phyloP scores from a whole-genome alignment of 2,113 vertebrate genomes.

The Actinemys pallida region DNA sequence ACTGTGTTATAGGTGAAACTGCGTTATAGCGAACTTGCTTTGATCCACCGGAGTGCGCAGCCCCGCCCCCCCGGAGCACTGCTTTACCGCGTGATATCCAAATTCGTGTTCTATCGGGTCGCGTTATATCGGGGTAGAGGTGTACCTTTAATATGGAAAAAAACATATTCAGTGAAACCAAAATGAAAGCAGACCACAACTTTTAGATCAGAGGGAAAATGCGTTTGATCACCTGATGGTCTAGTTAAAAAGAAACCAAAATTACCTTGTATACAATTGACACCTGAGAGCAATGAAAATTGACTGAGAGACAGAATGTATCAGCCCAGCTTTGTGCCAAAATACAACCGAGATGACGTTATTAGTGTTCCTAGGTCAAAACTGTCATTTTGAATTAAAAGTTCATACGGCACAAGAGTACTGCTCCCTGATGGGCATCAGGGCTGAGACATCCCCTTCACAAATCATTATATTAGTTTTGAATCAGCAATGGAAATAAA shows the following conservation, averaged over 20 bases:
- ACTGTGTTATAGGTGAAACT: too few relatives aligned
- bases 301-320: neutral
- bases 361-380: slow-evolving; percentile 38
- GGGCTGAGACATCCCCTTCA: slow-evolving; percentile 63
- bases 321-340: slow-evolving; percentile 13
- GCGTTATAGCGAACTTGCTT: too few relatives aligned
- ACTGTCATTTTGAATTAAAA: slow-evolving; percentile 45
- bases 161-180: neutral
- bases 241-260: neutral
- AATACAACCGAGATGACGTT: slow-evolving; percentile 7
- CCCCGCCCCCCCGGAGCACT: too few relatives aligned
- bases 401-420: slow-evolving; percentile 16
- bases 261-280: neutral
- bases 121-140: too few relatives aligned
- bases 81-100: too few relatives aligned
- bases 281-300: neutral
- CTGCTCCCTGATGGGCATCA: slow-evolving; percentile 25
- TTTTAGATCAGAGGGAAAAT: neutral
- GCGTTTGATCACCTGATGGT: neutral
- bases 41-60: too few relatives aligned
- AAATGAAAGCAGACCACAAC: neutral
- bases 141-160: neutral
- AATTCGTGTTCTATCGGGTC: too few relatives aligned
- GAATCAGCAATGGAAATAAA: slow-evolving; percentile 57
- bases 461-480: slow-evolving; percentile 59